A percentile compares a stretch with the other conserved stretches of the same genome.
Evolutionary conservation across 2,113 vertebrate genomes (phyloP).

Genomic region (Notechis scutatus): DNA sequence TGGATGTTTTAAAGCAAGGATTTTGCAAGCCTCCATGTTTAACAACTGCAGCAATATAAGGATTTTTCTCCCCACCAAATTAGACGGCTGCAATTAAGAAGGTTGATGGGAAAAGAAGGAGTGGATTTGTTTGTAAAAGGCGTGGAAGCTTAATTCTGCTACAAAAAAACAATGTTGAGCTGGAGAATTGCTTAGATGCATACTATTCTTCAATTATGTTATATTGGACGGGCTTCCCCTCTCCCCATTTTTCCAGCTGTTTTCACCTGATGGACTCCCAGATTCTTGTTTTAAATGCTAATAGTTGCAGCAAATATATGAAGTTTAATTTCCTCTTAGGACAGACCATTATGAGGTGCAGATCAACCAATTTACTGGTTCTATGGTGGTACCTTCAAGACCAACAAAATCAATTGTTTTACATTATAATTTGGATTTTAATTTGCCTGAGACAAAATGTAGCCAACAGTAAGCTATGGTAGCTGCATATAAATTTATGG

Average conservation of each 20-base stretch:
- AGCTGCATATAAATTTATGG: not conserved
- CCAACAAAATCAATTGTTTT: not conserved
- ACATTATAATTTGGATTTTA: not conserved
- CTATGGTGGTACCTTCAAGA: not conserved
- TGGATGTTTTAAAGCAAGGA: not conserved
- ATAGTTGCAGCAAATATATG: not conserved
- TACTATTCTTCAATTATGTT: not conserved
- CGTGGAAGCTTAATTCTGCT: not conserved
- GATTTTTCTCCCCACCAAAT: not conserved
- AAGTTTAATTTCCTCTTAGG: not conserved
- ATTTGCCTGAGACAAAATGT: not conserved
- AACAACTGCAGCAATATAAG: not conserved
- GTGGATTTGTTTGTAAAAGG: not conserved
- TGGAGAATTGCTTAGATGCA: not conserved
- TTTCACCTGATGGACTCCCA: not conserved
- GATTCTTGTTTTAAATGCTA: not conserved
- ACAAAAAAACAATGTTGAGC: not conserved
- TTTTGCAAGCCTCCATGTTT: not conserved
- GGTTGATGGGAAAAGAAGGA: not conserved
- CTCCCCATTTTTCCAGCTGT: not conserved
- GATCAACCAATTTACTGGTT: not conserved
- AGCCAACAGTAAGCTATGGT: not conserved
- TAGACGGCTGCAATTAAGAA: not conserved
- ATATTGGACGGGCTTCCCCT: not conserved
- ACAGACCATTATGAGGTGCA: not conserved